Evolutionary conservation across 2,797 vertebrate species (phyloP), one percentile per base, ranked within the genome.

Genomic region (Holocentrus rufus): DNA sequence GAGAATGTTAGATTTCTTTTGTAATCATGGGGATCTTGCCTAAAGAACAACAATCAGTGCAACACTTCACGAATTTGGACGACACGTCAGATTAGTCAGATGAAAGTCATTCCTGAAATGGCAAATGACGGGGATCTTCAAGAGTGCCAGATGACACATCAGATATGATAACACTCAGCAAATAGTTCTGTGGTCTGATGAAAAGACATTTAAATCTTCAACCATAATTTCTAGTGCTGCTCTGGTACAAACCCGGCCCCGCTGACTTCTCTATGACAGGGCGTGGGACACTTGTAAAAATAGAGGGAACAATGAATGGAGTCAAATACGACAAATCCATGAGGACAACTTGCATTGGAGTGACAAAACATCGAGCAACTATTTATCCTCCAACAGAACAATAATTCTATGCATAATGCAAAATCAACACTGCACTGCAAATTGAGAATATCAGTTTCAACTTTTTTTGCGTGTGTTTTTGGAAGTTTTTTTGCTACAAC

Each of bases 121-220:
- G 42, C 42, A 14, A 11, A 44, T 44, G 36, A 54, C 39, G 23
- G 23, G 46, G 53, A 53, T 34, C 55, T 31, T 34, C 55, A 17
- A 30, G 50, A 60, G 61, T n/a, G 67, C 23, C 39, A 36, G 54
- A 47, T 53, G 22, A 18, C 14, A 7, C 20, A 1, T 63, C 13
- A 53, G 59, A 36, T 22, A 30, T 13, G 7, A 34, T 2, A 60
- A 25, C 42, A 52, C 10, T 2, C 5, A 27, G 44, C 22, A 3
- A 54, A 62, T 11, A 39, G 31, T 42, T 36, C 18, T 64, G 30
- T 14, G 44, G 49, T 62, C 39, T 47, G 36, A 47, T 69, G 36
- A 65, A 57, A 69, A 72, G 42, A 20, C 70, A 55, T 1, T n/a
- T 13, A 74, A 77, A 72, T 50, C 18, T 59, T 23, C 39, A 44